Evolutionary conservation across 2,797 vertebrate species (phyloP).

Genomic region (Pipistrellus kuhlii): DNA sequence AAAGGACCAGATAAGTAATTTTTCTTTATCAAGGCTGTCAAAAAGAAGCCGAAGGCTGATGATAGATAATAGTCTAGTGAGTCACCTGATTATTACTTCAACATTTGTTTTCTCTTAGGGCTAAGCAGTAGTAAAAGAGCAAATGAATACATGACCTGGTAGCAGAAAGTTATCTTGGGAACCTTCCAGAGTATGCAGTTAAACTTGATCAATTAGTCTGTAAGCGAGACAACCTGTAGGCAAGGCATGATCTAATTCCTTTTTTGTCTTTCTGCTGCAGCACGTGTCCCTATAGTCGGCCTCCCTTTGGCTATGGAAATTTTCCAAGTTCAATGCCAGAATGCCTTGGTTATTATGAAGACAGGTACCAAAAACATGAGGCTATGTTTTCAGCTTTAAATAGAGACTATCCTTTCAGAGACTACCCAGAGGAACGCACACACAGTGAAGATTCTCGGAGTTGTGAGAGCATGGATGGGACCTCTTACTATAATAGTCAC

Average conservation of each 20-base stretch:
- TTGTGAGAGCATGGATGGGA: constrained; percentile 73
- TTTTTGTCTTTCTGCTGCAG: constrained; percentile 83
- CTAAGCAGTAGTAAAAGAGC: not conserved
- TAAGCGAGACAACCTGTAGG: constrained; percentile 29
- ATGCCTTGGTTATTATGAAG: constrained; percentile 83
- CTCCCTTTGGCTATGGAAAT: constrained; percentile 85
- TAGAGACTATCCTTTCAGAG: constrained; percentile 82
- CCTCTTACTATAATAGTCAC: constrained; percentile 78
- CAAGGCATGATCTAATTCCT: constrained; percentile 57
- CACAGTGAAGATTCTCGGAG: constrained; percentile 71
- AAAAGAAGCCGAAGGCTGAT: not conserved
- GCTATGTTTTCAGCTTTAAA: constrained; percentile 83
- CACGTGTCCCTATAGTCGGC: constrained; percentile 84
- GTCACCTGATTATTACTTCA: constrained; percentile 13
- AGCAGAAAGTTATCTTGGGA: constrained; percentile 13
- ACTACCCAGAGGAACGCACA: constrained; percentile 71
- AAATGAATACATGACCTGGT: not conserved
- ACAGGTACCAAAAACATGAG: constrained; percentile 85
- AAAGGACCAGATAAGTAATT: not conserved
- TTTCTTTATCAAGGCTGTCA: not conserved
- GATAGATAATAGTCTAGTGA: not conserved
- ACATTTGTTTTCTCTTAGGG: not conserved
- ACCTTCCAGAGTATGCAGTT: constrained; percentile 15
- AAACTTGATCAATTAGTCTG: not conserved
- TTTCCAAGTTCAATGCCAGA: constrained; percentile 84